These are phyloP conservation scores for Tenthredo amoena DNA, from an alignment of 2,888 invertebrate genomes.

Conservation along the genomic window DNA sequence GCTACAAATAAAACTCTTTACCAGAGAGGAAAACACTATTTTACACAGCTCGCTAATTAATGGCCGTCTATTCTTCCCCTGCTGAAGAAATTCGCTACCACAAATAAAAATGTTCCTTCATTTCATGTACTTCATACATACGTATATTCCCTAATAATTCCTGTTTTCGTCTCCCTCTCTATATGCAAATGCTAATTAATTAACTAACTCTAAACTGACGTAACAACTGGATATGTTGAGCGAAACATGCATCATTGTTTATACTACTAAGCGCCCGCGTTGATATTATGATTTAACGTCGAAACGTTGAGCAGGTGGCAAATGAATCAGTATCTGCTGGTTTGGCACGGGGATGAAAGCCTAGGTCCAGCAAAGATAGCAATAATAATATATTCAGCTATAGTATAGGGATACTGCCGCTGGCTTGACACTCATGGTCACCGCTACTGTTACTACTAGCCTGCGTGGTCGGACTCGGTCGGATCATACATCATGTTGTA, in stretches of 20 bases:
- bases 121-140: background rate
- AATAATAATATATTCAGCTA: slow-evolving; percentile 15
- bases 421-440: background rate
- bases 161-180: background rate
- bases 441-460: background rate
- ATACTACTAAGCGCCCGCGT: background rate
- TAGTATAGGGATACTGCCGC: background rate
- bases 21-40: background rate
- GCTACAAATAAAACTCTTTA: background rate
- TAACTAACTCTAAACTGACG: background rate
- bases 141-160: background rate
- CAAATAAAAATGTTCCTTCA: background rate
- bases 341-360: background rate
- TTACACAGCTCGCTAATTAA: slow-evolving; percentile 3
- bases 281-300: slow-evolving; percentile 30
- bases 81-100: background rate
- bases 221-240: background rate
- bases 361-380: slow-evolving; percentile 1
- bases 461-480: slow-evolving; percentile 19
- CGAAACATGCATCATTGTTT: slow-evolving; percentile 5
- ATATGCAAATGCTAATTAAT: background rate
- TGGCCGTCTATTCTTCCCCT: background rate
- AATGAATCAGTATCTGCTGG: slow-evolving; percentile 29
- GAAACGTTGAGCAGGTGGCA: slow-evolving; percentile 15
- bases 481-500: slow-evolving; percentile 13